Base-by-base conservation (phyloP, 2,797 vertebrate genomes). In the Lates japonicus region DNA sequence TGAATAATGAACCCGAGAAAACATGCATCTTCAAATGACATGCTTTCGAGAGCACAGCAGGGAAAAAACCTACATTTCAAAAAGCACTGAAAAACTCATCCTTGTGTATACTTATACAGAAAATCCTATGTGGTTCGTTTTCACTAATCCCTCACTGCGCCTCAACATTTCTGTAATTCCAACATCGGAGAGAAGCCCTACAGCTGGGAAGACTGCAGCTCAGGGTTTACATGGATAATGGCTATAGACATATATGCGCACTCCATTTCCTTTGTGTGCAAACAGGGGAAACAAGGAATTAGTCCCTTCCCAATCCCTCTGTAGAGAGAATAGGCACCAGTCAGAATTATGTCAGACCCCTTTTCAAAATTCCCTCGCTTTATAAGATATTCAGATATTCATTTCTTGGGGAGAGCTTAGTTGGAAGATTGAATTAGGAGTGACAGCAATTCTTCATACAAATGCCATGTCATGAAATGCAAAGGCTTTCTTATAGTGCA, bases 101-200 rank as follows among this genome's bases (percentile, higher is more conserved):
- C 55, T 54, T 68, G 57, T 82, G 73, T 67, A 41, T 70, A 77
- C 42, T 78, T 66, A 42, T 42, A 61, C 78, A 65, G 64, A 64
- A 75, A 88, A 90, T 90, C 82, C 78, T 70, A 84, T 70, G 76
- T 81, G 83, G 88, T 87, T 87, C 62, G 74, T 91, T 90, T 90
- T 73, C 73, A 80, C 85, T 90, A 93, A 93, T 93, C 92, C 85
- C 70, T 86, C 2, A 25, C 78, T 66, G 83, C 2, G 48, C 80
- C 70, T 87, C 80, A 52, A 75, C 74, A 80, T 89, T 81, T 86
- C 73, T 78, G 74, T 90, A 82, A 88, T 84, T 84, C 86, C 70
- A 67, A 82, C 84, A 90, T 89, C 84, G 81, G 78, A 90, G 65
- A 80, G 73, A 78, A 80, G 66, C 74, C 80, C 81, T 61, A 71